Evolutionary conservation across 1,140 invertebrate genomes (phyloP).

Genomic region (Caenorhabditis brenneri): DNA sequence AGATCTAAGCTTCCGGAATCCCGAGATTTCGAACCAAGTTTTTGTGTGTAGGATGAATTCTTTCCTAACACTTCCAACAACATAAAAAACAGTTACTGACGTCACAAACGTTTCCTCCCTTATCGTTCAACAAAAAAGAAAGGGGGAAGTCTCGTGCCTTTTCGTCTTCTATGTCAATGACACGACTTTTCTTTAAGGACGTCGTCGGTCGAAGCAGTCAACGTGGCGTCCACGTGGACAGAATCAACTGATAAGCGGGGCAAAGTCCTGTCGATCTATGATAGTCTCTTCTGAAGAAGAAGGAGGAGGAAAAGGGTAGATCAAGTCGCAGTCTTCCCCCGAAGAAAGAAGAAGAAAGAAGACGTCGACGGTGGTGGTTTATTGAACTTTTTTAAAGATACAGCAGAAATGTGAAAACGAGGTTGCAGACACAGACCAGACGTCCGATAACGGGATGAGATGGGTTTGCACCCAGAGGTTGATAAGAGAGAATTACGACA

Average conservation of each 20-base stretch:
- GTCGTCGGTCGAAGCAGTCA: neutral
- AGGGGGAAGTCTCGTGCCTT: neutral
- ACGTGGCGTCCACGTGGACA: slow-evolving; percentile 36
- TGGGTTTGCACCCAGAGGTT: slow-evolving; percentile 16
- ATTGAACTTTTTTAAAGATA: slow-evolving; percentile 27
- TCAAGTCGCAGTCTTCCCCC: neutral
- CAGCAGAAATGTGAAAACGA: slow-evolving; percentile 27
- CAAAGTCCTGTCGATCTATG: slow-evolving; percentile 32
- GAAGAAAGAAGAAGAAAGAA: neutral
- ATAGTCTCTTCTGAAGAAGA: neutral
- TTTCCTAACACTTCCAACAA: neutral
- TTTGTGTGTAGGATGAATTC: too few relatives aligned
- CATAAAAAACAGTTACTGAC: neutral
- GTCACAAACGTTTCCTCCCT: slow-evolving; percentile 19
- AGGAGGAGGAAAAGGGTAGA: neutral
- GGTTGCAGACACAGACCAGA: slow-evolving; percentile 24
- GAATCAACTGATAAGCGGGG: neutral
- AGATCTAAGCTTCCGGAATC: too few relatives aligned
- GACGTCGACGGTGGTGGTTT: slow-evolving; percentile 9
- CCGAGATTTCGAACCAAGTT: too few relatives aligned
- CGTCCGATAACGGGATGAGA: neutral
- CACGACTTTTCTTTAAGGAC: neutral
- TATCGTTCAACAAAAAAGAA: slow-evolving; percentile 7
- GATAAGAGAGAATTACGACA: slow-evolving; percentile 30
- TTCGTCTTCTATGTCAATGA: neutral